Evolutionary conservation across 2,113 vertebrate genomes (phyloP).

Genomic region (Drymodes brunneopygia): DNA sequence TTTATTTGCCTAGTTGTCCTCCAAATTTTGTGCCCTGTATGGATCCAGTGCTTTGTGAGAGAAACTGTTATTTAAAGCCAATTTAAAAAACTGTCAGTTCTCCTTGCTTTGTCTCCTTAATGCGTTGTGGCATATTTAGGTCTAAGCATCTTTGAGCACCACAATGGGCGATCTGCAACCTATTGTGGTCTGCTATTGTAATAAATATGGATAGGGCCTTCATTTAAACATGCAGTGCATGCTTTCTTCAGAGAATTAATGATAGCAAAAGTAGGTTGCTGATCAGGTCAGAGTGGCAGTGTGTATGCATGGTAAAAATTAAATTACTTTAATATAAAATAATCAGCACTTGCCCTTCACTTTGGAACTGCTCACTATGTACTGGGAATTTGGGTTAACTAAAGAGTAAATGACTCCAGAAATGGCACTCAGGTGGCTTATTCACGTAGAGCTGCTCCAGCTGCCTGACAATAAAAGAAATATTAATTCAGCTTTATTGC

Average conservation of each 20-base stretch:
- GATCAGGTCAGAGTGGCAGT: not conserved
- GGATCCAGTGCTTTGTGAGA: not conserved
- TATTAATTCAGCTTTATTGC: slow-evolving; percentile 28
- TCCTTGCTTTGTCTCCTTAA: slow-evolving; percentile 26
- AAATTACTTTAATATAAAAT: not conserved
- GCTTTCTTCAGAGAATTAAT: not conserved
- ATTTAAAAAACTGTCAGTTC: not conserved
- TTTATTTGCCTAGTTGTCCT: not conserved
- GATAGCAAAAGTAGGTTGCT: not conserved
- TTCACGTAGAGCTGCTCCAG: not conserved
- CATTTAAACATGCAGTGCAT: not conserved
- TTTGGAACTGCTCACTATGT: not conserved
- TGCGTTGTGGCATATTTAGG: slow-evolving; percentile 25
- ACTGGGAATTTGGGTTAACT: slow-evolving; percentile 20
- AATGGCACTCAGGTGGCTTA: slow-evolving; percentile 22
- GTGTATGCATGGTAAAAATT: not conserved
- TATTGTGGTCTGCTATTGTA: not conserved
- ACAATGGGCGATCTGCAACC: not conserved
- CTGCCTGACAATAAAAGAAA: slow-evolving; percentile 25
- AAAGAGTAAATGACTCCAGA: not conserved
- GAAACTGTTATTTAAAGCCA: slow-evolving; percentile 26
- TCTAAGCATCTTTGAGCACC: not conserved
- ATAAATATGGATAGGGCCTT: not conserved
- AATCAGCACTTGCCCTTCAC: not conserved
- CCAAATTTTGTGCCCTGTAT: not conserved